phyloP scores from a whole-genome alignment of 2,113 vertebrate species.

The Sebastes fasciatus region DNA sequence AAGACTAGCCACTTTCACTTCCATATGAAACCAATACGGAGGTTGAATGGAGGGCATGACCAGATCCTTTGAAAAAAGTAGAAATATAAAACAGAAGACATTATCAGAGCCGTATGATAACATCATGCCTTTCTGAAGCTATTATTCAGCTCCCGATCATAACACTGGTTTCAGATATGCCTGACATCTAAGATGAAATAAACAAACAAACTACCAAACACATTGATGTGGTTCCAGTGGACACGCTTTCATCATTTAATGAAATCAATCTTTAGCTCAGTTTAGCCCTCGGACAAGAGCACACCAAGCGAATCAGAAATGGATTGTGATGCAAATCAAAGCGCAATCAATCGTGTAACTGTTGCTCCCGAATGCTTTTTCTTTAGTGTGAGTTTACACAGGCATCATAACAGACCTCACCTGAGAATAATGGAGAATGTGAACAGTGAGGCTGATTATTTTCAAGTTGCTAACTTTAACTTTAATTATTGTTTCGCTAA shows the following conservation, averaged over 20 bases:
- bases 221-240: slow-evolving; percentile 3
- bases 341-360: neutral
- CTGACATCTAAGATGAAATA: slow-evolving; percentile 12
- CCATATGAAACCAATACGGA: neutral
- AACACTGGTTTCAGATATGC: slow-evolving; percentile 10
- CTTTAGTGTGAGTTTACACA: neutral
- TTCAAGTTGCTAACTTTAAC: neutral
- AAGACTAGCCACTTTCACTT: neutral
- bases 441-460: neutral
- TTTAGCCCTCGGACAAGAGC: neutral
- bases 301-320: neutral
- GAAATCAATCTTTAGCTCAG: slow-evolving; percentile 21
- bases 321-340: neutral
- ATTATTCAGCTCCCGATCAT: slow-evolving; percentile 4
- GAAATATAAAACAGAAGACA: slow-evolving; percentile 12
- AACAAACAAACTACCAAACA: slow-evolving; percentile 15
- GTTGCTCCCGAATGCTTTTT: neutral
- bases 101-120: slow-evolving; percentile 30
- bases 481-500: too few relatives aligned
- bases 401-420: neutral
- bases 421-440: neutral
- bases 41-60: neutral
- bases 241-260: slow-evolving; percentile 47
- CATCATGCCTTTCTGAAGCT: neutral
- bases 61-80: neutral